Evolutionary conservation across 2,888 invertebrate genomes (phyloP).

Genomic region (Scotopteryx bipunctaria): DNA sequence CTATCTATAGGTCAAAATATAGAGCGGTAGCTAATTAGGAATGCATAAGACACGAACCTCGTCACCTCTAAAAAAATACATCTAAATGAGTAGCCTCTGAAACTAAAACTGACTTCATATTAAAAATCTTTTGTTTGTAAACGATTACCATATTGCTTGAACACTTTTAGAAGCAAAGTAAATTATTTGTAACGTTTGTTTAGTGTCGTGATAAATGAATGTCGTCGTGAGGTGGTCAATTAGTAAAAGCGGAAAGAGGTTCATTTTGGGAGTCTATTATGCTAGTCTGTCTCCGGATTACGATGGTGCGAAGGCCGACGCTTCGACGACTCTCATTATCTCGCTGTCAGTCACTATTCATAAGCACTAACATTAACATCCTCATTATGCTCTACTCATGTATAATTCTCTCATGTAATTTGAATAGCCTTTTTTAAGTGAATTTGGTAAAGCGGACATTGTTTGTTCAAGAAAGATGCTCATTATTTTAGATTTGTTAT

Average conservation of each 20-base stretch:
- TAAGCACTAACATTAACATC: slow-evolving; percentile 66
- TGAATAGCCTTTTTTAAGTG: slow-evolving; percentile 44
- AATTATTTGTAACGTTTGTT: slow-evolving; percentile 67
- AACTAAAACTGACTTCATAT: slow-evolving; percentile 34
- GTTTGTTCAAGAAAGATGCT: slow-evolving; percentile 1
- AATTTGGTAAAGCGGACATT: slow-evolving; percentile 33
- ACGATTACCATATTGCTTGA: slow-evolving; percentile 58
- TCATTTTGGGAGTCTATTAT: slow-evolving; percentile 72
- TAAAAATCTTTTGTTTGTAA: slow-evolving; percentile 52
- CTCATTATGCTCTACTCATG: slow-evolving; percentile 67
- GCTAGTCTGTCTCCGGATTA: slow-evolving; percentile 48
- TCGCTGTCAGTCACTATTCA: slow-evolving; percentile 56
- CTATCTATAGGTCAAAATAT: background rate
- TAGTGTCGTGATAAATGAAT: slow-evolving; percentile 62
- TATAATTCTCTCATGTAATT: slow-evolving; percentile 64
- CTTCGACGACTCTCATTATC: slow-evolving; percentile 61
- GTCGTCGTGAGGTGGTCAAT: slow-evolving; percentile 76
- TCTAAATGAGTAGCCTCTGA: slow-evolving; percentile 47
- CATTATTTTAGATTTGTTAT: slow-evolving; percentile 1
- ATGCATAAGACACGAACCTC: slow-evolving; percentile 49
- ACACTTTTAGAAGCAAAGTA: slow-evolving; percentile 58
- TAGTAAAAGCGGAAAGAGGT: slow-evolving; percentile 76
- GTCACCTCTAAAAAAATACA: slow-evolving; percentile 43
- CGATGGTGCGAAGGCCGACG: slow-evolving; percentile 71
- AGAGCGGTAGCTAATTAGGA: slow-evolving; percentile 47